phyloP scores from a whole-genome alignment of 2,888 invertebrate genomes.

The Argyresthia albistria region DNA sequence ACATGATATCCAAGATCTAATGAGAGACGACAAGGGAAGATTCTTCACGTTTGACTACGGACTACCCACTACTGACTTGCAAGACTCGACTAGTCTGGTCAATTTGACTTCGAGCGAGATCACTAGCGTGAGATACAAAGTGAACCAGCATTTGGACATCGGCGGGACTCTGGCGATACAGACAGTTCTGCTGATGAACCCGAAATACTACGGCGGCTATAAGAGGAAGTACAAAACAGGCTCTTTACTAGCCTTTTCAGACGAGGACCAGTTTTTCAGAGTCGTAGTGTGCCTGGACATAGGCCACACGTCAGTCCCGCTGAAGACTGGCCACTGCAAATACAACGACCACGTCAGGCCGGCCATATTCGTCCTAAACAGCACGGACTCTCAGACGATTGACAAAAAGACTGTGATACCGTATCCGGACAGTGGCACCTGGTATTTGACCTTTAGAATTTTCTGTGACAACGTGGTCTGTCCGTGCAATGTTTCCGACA shows the following conservation, averaged over 20 bases:
- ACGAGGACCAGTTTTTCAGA: constrained; percentile 61
- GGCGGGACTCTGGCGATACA: constrained; percentile 86
- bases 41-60: constrained; percentile 86
- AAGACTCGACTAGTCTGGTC: constrained; percentile 75
- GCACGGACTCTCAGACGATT: constrained; percentile 74
- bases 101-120: constrained; percentile 78
- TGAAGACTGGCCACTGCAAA: constrained; percentile 74
- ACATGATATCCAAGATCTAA: constrained; percentile 41
- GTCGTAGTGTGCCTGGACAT: constrained; percentile 76
- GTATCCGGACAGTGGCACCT: constrained; percentile 86
- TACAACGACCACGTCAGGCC: constrained; percentile 62
- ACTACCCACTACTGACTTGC: constrained; percentile 74
- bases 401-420: constrained; percentile 78
- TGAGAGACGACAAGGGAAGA: constrained; percentile 76
- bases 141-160: constrained; percentile 80
- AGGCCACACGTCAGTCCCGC: constrained; percentile 72
- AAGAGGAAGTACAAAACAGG: constrained; percentile 33
- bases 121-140: constrained; percentile 77
- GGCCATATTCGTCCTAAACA: constrained; percentile 76
- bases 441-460: constrained; percentile 83
- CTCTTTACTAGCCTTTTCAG: constrained; percentile 45
- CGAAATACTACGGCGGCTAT: constrained; percentile 65
- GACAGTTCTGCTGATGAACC: constrained; percentile 76
- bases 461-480: constrained; percentile 74
- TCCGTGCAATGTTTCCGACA: constrained; percentile 54